Percentiles rank a stretch among this genome's conserved stretches.
phyloP scores from a whole-genome alignment of 1,140 invertebrate genomes.

The Papilio glaucus region DNA sequence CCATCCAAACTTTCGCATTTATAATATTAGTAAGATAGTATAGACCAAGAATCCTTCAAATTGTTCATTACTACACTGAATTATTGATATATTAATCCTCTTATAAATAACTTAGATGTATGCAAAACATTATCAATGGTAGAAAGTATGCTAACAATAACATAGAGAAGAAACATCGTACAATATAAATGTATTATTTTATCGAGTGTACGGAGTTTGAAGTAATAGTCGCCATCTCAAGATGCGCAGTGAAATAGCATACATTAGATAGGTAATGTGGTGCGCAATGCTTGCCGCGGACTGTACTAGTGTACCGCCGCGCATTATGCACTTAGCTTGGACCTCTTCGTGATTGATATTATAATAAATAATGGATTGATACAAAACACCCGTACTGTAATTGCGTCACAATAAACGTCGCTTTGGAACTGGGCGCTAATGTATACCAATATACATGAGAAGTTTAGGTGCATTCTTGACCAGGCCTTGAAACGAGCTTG shows the following conservation, averaged over 20 bases:
- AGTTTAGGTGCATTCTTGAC: too few species aligned
- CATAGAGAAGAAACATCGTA: too few species aligned
- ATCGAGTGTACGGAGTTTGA: background rate
- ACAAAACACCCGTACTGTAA: background rate
- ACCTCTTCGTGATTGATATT: background rate
- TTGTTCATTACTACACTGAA: too few species aligned
- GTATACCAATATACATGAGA: background rate
- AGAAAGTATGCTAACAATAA: too few species aligned
- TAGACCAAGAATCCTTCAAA: too few species aligned
- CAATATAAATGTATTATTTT: too few species aligned
- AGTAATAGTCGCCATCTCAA: background rate
- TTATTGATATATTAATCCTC: too few species aligned
- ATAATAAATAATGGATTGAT: conserved; percentile 1
- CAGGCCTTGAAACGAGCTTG: too few species aligned
- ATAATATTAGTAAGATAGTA: too few species aligned
- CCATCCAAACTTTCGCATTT: too few species aligned
- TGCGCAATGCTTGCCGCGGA: background rate
- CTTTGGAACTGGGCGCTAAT: background rate
- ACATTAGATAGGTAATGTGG: background rate
- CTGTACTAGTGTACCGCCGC: conserved; percentile 10
- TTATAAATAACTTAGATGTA: too few species aligned
- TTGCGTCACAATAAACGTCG: background rate
- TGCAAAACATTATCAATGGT: too few species aligned
- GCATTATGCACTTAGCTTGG: background rate
- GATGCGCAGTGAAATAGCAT: background rate